Conservation (phyloP, 2,113 vertebrate species). For the Protomyctophum bolini region DNA sequence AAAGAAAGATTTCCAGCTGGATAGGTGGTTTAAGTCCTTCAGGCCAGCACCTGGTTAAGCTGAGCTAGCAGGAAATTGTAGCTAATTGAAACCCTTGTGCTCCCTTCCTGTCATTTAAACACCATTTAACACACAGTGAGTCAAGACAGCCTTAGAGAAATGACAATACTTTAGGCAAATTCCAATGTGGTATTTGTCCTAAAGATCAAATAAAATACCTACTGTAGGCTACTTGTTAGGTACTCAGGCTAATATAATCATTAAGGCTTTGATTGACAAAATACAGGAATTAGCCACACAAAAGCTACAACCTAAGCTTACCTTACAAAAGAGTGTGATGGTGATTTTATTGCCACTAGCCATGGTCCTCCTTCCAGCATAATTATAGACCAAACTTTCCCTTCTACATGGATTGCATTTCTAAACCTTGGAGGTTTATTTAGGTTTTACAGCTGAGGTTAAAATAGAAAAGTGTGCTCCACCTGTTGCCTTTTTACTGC, state of each 20-base stretch:
- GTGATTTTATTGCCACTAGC: constrained; percentile 27
- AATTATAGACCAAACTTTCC: constrained; percentile 59
- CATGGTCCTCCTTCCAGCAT: constrained; percentile 28
- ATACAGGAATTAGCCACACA: constrained; percentile 27
- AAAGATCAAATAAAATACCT: not conserved
- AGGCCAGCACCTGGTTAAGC: constrained; percentile 57
- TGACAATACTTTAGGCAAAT: too few species aligned
- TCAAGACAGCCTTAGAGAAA: too few species aligned
- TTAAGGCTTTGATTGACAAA: constrained; percentile 38
- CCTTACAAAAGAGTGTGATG: constrained; percentile 12
- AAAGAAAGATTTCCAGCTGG: constrained; percentile 24
- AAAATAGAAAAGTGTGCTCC: constrained; percentile 53
- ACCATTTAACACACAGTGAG: constrained; percentile 32
- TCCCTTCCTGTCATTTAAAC: constrained; percentile 46
- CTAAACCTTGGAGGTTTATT: constrained; percentile 45
- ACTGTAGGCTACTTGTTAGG: not conserved
- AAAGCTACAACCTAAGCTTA: constrained; percentile 12
- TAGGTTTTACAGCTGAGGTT: constrained; percentile 44
- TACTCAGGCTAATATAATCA: not conserved
- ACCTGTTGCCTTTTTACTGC: constrained; percentile 52
- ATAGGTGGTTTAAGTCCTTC: constrained; percentile 27
- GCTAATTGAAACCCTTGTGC: constrained; percentile 55
- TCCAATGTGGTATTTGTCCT: too few species aligned
- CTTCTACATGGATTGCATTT: constrained; percentile 54
- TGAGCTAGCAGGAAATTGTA: constrained; percentile 42